phyloP scores from a whole-genome alignment of 2,888 invertebrate genomes.

The Tortrix viridana region DNA sequence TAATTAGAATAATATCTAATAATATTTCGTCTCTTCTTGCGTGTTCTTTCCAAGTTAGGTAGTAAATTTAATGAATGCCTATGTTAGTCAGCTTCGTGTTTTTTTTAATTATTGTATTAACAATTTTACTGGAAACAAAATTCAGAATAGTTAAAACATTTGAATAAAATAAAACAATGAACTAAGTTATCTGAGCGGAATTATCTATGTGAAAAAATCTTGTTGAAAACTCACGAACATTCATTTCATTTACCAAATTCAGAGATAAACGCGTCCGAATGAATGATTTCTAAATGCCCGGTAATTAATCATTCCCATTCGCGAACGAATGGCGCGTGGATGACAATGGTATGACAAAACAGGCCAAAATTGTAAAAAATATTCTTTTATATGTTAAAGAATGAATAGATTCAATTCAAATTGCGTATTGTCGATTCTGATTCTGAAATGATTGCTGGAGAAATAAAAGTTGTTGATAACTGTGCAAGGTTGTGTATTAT shows the following conservation, averaged over 20 bases:
- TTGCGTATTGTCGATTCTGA: not conserved
- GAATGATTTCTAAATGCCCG: slow-evolving; percentile 28
- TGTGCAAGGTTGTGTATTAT: not conserved
- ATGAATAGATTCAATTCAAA: not conserved
- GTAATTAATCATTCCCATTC: slow-evolving; percentile 33
- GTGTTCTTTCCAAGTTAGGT: no score
- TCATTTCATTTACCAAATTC: slow-evolving; percentile 31
- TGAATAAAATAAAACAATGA: slow-evolving; percentile 12
- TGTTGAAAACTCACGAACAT: slow-evolving; percentile 27
- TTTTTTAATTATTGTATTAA: no score
- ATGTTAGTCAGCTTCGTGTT: no score
- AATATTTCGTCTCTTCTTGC: no score
- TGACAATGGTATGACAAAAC: slow-evolving; percentile 31
- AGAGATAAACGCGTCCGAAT: slow-evolving; percentile 24
- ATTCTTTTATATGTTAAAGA: not conserved
- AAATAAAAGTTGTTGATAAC: not conserved
- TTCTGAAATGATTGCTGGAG: not conserved
- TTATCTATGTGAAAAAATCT: slow-evolving; percentile 22
- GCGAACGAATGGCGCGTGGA: slow-evolving; percentile 14
- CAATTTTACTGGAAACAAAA: no score
- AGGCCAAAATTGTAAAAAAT: slow-evolving; percentile 9
- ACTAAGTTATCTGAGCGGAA: slow-evolving; percentile 19
- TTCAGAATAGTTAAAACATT: not conserved
- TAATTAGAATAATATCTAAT: not conserved
- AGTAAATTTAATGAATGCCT: no score